A percentile compares a stretch with the other conserved stretches of the same genome.
Evolutionary conservation across 2,113 vertebrate genomes (phyloP).

Genomic region (Prochilodus magdalenae): DNA sequence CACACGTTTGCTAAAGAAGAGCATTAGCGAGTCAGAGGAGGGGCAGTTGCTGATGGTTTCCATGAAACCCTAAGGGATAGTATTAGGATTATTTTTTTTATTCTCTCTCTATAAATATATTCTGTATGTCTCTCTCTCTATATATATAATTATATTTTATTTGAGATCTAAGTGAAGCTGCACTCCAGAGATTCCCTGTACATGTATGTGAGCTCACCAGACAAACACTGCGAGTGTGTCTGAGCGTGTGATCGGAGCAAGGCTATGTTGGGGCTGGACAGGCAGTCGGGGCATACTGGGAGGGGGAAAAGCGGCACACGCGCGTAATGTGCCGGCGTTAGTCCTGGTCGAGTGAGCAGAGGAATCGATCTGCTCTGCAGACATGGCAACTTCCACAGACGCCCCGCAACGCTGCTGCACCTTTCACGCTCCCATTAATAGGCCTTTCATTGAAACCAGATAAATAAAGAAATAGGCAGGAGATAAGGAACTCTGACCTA

Average conservation of each 20-base stretch:
- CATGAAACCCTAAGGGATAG: no score
- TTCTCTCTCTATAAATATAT: no score
- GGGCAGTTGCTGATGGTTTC: background rate
- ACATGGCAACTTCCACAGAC: conserved; percentile 13
- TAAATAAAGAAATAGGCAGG: background rate
- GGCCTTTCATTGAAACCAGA: conserved; percentile 5
- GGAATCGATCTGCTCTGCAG: conserved; percentile 49
- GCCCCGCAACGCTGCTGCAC: conserved; percentile 32
- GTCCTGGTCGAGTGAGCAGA: conserved; percentile 51
- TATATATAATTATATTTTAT: conserved; percentile 24
- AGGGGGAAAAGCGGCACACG: conserved; percentile 4
- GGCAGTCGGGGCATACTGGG: conserved; percentile 35
- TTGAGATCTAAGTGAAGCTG: conserved; percentile 7
- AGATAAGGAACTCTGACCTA: background rate
- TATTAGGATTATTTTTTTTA: no score
- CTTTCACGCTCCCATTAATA: conserved; percentile 32
- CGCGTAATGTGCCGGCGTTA: conserved; percentile 47
- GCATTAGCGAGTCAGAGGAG: background rate
- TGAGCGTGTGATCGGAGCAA: background rate
- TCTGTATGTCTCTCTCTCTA: no score
- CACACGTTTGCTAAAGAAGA: no score
- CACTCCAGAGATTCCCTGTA: background rate
- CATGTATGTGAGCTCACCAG: conserved; percentile 45
- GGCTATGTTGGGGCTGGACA: conserved; percentile 27
- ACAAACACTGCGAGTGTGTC: conserved; percentile 48